A percentile compares a stretch with the other conserved stretches of the same genome.
Conservation (phyloP, 2,888 invertebrate species). For the Bimastos eiseni region DNA sequence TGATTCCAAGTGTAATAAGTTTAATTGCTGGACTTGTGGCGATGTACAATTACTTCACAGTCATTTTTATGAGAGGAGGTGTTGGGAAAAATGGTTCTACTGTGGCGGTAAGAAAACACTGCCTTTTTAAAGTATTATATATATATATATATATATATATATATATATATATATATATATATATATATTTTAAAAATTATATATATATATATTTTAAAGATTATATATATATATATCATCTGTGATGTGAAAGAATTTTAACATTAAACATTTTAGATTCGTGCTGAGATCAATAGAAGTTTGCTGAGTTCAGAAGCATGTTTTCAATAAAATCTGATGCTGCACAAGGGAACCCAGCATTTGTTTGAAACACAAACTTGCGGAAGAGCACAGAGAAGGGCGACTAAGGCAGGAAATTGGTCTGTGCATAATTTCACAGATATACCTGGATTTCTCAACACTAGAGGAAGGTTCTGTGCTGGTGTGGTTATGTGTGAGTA, state of each 20-base stretch:
- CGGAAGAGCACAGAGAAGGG: background rate
- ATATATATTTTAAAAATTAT: too few relatives aligned
- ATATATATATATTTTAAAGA: too few relatives aligned
- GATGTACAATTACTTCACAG: slow-evolving; percentile 45
- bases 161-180: too few relatives aligned
- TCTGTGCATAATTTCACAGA: background rate
- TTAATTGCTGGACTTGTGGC: slow-evolving; percentile 46
- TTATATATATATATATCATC: too few relatives aligned
- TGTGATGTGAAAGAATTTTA: too few relatives aligned
- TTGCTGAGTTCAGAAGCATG: background rate
- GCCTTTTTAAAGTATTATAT: background rate
- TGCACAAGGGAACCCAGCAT: too few relatives aligned
- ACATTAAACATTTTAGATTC: background rate
- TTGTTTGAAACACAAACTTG: too few relatives aligned
- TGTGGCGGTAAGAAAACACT: slow-evolving; percentile 77
- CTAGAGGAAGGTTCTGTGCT: background rate
- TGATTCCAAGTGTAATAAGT: slow-evolving; percentile 46
- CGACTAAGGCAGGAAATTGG: background rate
- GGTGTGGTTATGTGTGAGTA: background rate
- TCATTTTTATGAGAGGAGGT: slow-evolving; percentile 71
- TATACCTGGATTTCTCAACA: background rate
- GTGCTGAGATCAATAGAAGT: too few relatives aligned
- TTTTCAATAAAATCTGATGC: background rate
- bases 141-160: too few relatives aligned
- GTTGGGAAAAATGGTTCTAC: slow-evolving; percentile 98